Evolutionary conservation across 2,888 invertebrate genomes (phyloP), one percentile per base, ranked within the genome.

Genomic region (Eubasilissa splendida): DNA sequence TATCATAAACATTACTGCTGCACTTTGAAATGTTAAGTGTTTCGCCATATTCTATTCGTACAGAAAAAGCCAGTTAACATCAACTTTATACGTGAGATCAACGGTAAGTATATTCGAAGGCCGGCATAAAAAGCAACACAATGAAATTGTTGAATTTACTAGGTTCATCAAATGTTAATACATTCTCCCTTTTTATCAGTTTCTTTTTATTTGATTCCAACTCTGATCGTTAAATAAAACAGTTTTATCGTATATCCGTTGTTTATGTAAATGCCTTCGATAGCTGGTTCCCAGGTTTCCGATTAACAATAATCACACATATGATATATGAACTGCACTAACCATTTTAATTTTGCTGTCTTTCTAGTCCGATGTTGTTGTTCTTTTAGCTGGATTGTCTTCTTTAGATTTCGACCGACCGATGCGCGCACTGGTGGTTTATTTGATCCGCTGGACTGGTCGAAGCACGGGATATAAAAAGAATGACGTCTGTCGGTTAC

Each of bases 91-190:
- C 22, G 54, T 50, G 50, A 71, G 60, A 75, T 75, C 75, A 75
- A 75, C 75, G 14, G 59, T 52, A 75, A 75, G 60, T 60, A 33
- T 59, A 75, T 75, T 63, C 77, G 76, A 12, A 22, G 80, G 63
- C 79, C 79, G 66, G 42, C 82, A 74, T 82, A 82, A 82, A 73
- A 82, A 81, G 58, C 50, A 12, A 59, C 75, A 65, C 81, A 77
- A 81, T 81, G 77, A 81, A 81, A 80, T 76, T 78, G 66, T 66
- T 73, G 71, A 54, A 56, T 73, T 73, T 73, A 73, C 71, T 73
- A 31, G 22, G n/a, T 54, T 65, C 82, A 80, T 82, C 77, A 82
- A 82, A 66, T 68, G 80, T 82, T 82, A 82, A 81, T 80, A 68
- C 42, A 42, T 42, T 42, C 79, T 77, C 79, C 70, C 66, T 80